These are phyloP conservation scores for Cybosia mesomella DNA, from an alignment of 2,888 invertebrate genomes.

Conservation along the genomic window DNA sequence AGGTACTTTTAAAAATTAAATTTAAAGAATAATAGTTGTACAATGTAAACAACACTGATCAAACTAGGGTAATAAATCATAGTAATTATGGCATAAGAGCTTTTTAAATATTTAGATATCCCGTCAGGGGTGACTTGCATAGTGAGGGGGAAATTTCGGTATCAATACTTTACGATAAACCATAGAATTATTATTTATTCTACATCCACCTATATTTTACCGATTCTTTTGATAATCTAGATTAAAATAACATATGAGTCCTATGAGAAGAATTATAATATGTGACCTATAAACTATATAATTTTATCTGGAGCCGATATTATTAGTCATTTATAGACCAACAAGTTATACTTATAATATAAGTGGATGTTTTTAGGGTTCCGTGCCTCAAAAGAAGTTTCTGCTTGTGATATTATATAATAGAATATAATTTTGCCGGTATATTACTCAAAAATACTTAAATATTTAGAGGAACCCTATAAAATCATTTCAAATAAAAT, in stretches of 20 bases:
- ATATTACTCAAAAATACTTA: too few relatives aligned
- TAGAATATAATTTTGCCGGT: too few relatives aligned
- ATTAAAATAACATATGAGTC: too few relatives aligned
- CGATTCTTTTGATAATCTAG: background rate
- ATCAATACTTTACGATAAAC: slow-evolving; percentile 26
- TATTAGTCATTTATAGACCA: too few relatives aligned
- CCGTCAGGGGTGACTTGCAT: slow-evolving; percentile 51
- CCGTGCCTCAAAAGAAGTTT: too few relatives aligned
- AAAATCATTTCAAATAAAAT: background rate
- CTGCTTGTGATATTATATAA: too few relatives aligned
- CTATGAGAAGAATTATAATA: background rate
- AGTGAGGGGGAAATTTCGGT: slow-evolving; percentile 28
- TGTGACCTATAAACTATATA: too few relatives aligned
- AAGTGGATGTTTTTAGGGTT: too few relatives aligned
- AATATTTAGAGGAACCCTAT: too few relatives aligned
- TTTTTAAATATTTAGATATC: slow-evolving; percentile 75
- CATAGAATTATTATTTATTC: background rate
- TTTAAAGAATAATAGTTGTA: slow-evolving; percentile 43
- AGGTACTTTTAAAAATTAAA: background rate
- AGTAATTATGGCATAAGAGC: slow-evolving; percentile 69
- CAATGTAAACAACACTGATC: slow-evolving; percentile 43
- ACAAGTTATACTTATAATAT: too few relatives aligned
- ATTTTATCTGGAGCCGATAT: too few relatives aligned
- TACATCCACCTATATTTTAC: background rate
- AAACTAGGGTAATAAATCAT: slow-evolving; percentile 68